Evolutionary conservation across 2,888 invertebrate genomes (phyloP), one percentile per base, ranked within the genome.

Genomic region (Aphidoletes aphidimyza): DNA sequence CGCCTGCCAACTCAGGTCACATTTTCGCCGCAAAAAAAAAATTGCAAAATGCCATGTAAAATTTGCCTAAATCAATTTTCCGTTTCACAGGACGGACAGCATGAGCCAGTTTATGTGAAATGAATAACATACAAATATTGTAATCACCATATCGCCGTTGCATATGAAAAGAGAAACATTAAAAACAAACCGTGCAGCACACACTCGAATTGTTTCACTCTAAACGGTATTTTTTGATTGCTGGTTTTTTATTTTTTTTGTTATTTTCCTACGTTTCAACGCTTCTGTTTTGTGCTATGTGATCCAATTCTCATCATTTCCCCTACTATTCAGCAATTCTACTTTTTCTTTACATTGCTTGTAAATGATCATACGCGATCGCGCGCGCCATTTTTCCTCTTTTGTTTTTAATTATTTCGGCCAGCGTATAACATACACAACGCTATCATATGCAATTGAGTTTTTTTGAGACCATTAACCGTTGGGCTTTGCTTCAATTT

Each of bases 301-400:
- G 81, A 81, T 81, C 81, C 81, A 81, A 81, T 81, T 81, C 81
- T 81, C 81, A 81, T 81, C 81, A 81, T 81, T 37, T 81, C 37
- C 81, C 78, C 36, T 78, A 37, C 81, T 81, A 36, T 81, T 81
- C 81, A 36, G 36, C n/a, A 37, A 37, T 81, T 81, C 37, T 81
- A 37, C 37, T 81, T 37, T n/a, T 81, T 37, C n/a, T 37, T 81
- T 14, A 11, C 9, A 11, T 8, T 54, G 5, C 54, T n/a, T n/a
- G n/a, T n/a, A n/a, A 19, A 14, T 42, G 42, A 42, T 6, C 14
- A 11, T 14, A 5, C n/a, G 3, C 54, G 54, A 26, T 0, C 11
- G 81, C 37, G 54, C 54, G 37, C 81, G 36, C n/a, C 14, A 17
- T 36, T 36, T 78, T 78, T 78, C 19, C 17, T 8, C 6, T 37